Conservation (phyloP, 2,888 invertebrate genomes). For the Tiliacea citrago region DNA sequence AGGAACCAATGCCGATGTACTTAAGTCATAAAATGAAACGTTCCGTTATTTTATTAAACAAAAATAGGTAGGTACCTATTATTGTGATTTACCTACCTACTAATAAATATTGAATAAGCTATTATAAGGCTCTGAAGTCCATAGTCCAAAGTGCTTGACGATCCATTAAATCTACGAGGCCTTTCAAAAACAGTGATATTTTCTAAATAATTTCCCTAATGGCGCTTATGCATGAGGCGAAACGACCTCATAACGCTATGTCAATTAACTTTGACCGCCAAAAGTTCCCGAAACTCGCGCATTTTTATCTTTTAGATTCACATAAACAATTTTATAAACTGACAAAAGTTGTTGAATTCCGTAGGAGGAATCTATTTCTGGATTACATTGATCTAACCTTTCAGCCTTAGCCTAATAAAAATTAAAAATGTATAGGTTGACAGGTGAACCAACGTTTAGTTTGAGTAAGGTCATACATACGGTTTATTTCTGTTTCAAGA, state of each 20-base stretch:
- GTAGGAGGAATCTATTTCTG: slow-evolving; percentile 30
- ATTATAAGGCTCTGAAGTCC: background rate
- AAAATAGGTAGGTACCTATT: background rate
- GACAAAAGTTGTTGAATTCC: slow-evolving; percentile 4
- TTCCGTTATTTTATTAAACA: slow-evolving; percentile 1
- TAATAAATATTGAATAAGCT: slow-evolving; percentile 7
- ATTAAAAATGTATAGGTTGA: slow-evolving; percentile 57
- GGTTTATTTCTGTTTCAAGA: slow-evolving; percentile 66
- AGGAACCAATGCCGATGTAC: background rate
- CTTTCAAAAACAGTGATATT: slow-evolving; percentile 38
- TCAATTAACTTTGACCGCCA: slow-evolving; percentile 36
- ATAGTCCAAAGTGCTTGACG: slow-evolving; percentile 22
- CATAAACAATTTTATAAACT: background rate
- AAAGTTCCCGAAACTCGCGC: slow-evolving; percentile 8
- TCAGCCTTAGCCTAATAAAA: slow-evolving; percentile 33
- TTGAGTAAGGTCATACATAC: slow-evolving; percentile 64
- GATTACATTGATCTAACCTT: slow-evolving; percentile 28
- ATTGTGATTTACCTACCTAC: background rate
- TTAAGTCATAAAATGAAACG: background rate
- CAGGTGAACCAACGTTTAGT: slow-evolving; percentile 53
- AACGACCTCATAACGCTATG: slow-evolving; percentile 39
- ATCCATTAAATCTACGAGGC: slow-evolving; percentile 31
- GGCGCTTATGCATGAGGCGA: slow-evolving; percentile 36
- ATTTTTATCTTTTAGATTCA: slow-evolving; percentile 19
- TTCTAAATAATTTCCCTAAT: slow-evolving; percentile 53